Percentiles rank a stretch among this genome's conserved stretches.
Conservation (phyloP, 2,797 vertebrate species). For the Petrocephalus schoutedeni region DNA sequence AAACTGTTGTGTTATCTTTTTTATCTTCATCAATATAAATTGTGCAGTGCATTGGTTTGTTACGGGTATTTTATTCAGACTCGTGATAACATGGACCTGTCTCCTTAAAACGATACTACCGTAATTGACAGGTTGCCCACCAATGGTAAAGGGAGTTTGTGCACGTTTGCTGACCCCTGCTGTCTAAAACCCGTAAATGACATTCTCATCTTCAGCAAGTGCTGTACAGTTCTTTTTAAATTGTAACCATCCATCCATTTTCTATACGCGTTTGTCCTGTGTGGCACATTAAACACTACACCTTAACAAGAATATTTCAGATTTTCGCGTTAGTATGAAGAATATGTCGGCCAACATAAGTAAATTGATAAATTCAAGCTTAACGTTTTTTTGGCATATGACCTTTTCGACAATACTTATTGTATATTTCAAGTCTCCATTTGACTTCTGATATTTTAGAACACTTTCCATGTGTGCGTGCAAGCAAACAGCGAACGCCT, state of each 20-base stretch:
- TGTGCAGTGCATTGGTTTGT: neutral
- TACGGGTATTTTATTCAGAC: neutral
- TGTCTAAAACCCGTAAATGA: slow-evolving; percentile 32
- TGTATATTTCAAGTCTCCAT: neutral
- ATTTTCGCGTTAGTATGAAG: neutral
- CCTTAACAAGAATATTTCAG: too few species aligned
- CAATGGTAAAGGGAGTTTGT: slow-evolving; percentile 7
- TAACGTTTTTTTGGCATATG: neutral
- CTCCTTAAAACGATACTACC: neutral
- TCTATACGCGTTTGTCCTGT: neutral
- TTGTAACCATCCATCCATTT: neutral
- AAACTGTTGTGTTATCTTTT: neutral
- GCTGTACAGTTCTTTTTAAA: neutral
- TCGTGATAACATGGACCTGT: neutral
- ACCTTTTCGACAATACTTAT: neutral
- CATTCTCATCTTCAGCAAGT: neutral
- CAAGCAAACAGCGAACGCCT: neutral
- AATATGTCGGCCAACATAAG: neutral
- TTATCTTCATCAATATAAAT: neutral
- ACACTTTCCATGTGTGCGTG: neutral
- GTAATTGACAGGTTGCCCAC: neutral
- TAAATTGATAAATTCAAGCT: neutral
- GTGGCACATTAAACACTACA: too few species aligned
- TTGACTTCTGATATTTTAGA: neutral
- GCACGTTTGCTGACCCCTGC: slow-evolving; percentile 52